phyloP scores from a whole-genome alignment of 2,113 vertebrate species.

The Pitta sordida region DNA sequence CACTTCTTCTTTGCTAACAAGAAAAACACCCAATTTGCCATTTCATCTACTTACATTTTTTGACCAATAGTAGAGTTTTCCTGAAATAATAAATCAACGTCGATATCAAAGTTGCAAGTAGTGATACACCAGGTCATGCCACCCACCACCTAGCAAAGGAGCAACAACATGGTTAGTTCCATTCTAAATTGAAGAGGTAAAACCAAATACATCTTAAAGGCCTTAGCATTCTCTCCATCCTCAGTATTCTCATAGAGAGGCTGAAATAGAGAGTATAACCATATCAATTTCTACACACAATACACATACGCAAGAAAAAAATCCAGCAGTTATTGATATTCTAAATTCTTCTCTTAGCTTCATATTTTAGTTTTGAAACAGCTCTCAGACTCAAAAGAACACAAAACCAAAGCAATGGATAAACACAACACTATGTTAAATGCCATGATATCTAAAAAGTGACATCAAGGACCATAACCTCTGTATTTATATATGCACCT shows the following conservation, averaged over 20 bases:
- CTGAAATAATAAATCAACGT: conserved; percentile 96
- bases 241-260: background rate
- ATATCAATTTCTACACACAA: background rate
- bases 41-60: conserved; percentile 86
- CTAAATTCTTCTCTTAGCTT: background rate
- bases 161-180: background rate
- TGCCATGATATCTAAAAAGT: background rate
- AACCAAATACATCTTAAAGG: background rate
- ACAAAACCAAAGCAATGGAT: background rate
- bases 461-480: background rate
- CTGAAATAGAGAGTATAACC: background rate
- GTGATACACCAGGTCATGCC: conserved; percentile 99
- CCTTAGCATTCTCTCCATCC: background rate
- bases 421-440: background rate
- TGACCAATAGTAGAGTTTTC: conserved; percentile 99
- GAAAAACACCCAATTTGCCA: background rate
- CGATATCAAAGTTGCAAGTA: conserved; percentile 93
- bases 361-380: background rate
- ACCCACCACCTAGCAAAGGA: conserved; percentile 87
- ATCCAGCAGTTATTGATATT: background rate
- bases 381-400: background rate
- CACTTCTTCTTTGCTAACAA: background rate
- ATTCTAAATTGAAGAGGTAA: background rate
- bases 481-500: background rate
- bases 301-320: background rate